Base-by-base conservation (phyloP, 2,888 invertebrate species). In the Brachyptera putata region DNA sequence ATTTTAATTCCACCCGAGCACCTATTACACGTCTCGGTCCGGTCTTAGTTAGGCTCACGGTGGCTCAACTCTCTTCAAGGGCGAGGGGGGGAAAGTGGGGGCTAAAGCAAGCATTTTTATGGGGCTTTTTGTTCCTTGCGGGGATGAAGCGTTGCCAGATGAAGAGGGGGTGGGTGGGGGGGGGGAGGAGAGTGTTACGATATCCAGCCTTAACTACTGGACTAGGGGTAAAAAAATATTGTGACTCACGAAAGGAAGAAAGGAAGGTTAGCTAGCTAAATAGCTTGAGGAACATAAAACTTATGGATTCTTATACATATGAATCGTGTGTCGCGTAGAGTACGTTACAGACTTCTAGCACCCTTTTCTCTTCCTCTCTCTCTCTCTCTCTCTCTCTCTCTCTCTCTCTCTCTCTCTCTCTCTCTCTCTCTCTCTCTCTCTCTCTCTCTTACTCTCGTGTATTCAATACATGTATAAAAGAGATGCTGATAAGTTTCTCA, bases 61-160 rank as follows among this genome's bases (percentile, higher is more conserved):
- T 48, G 48, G 46, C 57, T 36, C 36, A 36, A 58, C 49, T 39
- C 48, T 25, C 26, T 14, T 25, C 46, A 57, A 34, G 57, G 34
- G 46, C 14, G 48, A 9, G 30, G 24, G 57, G 5, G 16, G 3
- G 26, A 30, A 14, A 11, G 57, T 9, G n/a, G 39, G 53, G 49
- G 43, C 53, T 59, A 59, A 59, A 59, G 59, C 59, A 59, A 50
- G 59, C 59, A 59, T 59, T 59, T 59, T 59, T 59, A 59, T 59
- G 59, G 59, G 59, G 53, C 59, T 53, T 59, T 59, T 59, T 59
- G 59, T 59, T 59, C 59, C 53, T 39, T 37, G 39, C 48, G 18
- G 36, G 58, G 49, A 53, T 53, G 53, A 34, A 53, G 53, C 26
- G 2, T 9, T n/a, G 53, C 53, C 21, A 53, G 53, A 53, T 30